Conservation (phyloP, 1,140 invertebrate species). For the Zeugodacus cucurbitae region DNA sequence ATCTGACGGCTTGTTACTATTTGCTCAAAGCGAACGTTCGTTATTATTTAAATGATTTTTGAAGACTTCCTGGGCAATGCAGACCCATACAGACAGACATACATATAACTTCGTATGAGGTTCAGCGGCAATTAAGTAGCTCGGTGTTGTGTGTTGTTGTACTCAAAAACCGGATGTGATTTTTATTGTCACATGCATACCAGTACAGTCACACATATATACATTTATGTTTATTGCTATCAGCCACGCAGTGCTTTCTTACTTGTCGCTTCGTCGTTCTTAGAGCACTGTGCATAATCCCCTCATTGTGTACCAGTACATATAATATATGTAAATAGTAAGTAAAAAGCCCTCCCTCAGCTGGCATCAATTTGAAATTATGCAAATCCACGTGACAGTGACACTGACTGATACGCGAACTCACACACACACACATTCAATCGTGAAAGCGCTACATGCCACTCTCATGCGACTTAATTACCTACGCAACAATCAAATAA, state of each 20-base stretch:
- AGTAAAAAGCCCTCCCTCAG: not conserved
- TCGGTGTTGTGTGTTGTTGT: not conserved
- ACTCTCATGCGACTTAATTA: slow-evolving; percentile 1
- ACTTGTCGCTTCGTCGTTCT: not conserved
- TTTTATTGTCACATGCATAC: slow-evolving; percentile 11
- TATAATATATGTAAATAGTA: not conserved
- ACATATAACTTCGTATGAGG: not conserved
- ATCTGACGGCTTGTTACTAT: slow-evolving; percentile 15
- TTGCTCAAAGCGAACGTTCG: not conserved
- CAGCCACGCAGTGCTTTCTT: not conserved
- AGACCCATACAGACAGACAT: not conserved
- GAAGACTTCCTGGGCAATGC: not conserved
- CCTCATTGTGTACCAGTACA: not conserved
- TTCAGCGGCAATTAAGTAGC: not conserved
- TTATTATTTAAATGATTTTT: slow-evolving; percentile 35
- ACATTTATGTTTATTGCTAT: not conserved
- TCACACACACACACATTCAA: not conserved
- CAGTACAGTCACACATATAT: not conserved
- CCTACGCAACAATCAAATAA: slow-evolving; percentile 29
- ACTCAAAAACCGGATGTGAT: slow-evolving; percentile 7
- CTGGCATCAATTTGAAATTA: slow-evolving; percentile 4
- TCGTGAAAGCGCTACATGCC: not conserved
- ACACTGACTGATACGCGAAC: not conserved
- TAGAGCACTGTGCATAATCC: not conserved
- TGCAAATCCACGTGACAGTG: slow-evolving; percentile 38